Evolutionary conservation across 2,797 vertebrate genomes (phyloP).

Genomic region (Falco naumanni): DNA sequence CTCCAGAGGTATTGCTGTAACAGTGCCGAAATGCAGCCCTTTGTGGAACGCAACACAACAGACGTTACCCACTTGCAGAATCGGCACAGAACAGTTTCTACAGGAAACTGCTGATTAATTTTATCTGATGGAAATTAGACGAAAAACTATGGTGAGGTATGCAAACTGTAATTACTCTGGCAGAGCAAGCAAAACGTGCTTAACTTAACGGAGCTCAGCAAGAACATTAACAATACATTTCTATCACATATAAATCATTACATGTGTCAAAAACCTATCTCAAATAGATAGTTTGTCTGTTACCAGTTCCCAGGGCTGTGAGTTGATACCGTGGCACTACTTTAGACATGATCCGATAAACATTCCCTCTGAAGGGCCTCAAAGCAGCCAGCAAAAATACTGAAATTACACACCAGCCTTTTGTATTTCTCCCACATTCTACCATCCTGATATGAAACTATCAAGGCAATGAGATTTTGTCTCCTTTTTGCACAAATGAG

Average conservation of each 20-base stretch:
- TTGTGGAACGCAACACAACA: neutral
- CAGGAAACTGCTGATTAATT: conserved; percentile 8
- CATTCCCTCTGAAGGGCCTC: neutral
- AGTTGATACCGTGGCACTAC: neutral
- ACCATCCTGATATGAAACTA: neutral
- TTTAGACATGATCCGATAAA: neutral
- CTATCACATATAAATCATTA: neutral
- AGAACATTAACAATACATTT: neutral
- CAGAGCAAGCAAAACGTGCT: neutral
- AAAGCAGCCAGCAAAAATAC: neutral
- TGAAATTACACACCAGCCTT: neutral
- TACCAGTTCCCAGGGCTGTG: neutral
- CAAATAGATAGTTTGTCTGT: neutral
- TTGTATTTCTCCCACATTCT: neutral
- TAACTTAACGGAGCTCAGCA: neutral
- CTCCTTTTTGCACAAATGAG: neutral
- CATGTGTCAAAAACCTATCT: neutral
- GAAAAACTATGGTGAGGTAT: neutral
- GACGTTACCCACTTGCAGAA: neutral
- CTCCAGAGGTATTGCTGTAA: neutral
- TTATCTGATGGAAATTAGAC: neutral
- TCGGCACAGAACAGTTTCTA: neutral
- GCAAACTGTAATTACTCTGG: neutral
- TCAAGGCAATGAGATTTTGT: neutral
- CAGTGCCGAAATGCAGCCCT: neutral